A percentile compares a stretch with the other conserved stretches of the same genome.
Evolutionary conservation across 2,888 invertebrate species (phyloP).

Genomic region (Euzophera pinguis): DNA sequence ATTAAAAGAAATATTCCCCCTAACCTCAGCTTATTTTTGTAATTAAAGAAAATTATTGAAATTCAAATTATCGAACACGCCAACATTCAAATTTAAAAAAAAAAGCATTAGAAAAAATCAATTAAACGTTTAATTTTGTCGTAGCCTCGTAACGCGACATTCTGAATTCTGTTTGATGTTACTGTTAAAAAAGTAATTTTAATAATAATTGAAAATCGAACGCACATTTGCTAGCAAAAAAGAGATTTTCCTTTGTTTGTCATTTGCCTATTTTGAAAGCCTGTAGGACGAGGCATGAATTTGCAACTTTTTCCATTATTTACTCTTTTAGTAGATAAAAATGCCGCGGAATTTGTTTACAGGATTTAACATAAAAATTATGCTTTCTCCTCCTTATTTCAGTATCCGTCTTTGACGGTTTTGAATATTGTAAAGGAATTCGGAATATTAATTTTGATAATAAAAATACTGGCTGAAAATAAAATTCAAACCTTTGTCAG

Average conservation of each 20-base stretch:
- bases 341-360: neutral
- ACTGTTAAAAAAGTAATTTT: neutral
- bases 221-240: neutral
- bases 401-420: neutral
- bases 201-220: slow-evolving; percentile 1
- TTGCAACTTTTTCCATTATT: slow-evolving; percentile 8
- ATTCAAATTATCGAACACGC: no score
- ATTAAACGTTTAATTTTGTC: no score
- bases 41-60: no score
- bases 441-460: no score
- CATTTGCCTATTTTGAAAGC: neutral
- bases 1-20: no score
- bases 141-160: neutral
- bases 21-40: no score
- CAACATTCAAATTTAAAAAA: no score
- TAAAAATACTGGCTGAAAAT: no score
- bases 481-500: no score
- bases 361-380: neutral
- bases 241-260: slow-evolving; percentile 1
- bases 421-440: neutral
- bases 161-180: neutral
- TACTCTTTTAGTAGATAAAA: slow-evolving; percentile 7
- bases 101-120: no score
- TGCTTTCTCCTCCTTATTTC: neutral
- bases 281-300: slow-evolving; percentile 1